Evolutionary conservation across 2,797 vertebrate genomes (phyloP).

Genomic region (Malacoctenus gilli): DNA sequence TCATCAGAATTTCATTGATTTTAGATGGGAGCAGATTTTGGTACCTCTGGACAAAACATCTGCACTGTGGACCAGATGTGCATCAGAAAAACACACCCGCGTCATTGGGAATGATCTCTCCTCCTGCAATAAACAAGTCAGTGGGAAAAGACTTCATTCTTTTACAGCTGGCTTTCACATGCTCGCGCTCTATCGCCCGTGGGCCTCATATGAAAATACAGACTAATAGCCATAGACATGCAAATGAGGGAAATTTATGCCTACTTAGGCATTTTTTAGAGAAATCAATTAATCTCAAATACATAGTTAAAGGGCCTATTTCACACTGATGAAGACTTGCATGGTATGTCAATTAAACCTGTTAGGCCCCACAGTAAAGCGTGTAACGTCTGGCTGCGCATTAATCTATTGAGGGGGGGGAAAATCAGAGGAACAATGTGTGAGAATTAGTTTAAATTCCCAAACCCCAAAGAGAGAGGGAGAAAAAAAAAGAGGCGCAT

Average conservation of each 20-base stretch:
- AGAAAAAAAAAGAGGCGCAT: constrained; percentile 29
- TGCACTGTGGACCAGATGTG: too few relatives aligned
- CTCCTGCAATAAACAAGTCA: constrained; percentile 1
- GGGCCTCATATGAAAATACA: constrained; percentile 43
- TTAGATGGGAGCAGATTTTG: not conserved
- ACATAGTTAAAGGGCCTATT: constrained; percentile 64
- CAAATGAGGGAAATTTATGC: constrained; percentile 60
- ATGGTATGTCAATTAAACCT: constrained; percentile 67
- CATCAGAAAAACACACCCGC: not conserved
- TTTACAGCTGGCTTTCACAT: constrained; percentile 54
- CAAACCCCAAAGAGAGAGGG: constrained; percentile 14
- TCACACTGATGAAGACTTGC: constrained; percentile 69
- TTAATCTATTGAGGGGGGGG: constrained; percentile 52
- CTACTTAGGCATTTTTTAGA: constrained; percentile 57
- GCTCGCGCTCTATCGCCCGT: constrained; percentile 37
- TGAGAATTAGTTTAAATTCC: constrained; percentile 49
- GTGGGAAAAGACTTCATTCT: constrained; percentile 20
- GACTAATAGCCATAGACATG: constrained; percentile 62
- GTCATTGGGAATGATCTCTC: constrained; percentile 16
- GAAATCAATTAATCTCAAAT: constrained; percentile 75
- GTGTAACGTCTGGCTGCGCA: constrained; percentile 55
- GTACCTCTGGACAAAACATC: too few relatives aligned
- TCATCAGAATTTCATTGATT: constrained; percentile 32
- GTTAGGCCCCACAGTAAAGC: constrained; percentile 57
- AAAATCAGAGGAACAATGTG: constrained; percentile 54